Conservation (phyloP, 2,797 vertebrate genomes). For the Anguilla megastoma region DNA sequence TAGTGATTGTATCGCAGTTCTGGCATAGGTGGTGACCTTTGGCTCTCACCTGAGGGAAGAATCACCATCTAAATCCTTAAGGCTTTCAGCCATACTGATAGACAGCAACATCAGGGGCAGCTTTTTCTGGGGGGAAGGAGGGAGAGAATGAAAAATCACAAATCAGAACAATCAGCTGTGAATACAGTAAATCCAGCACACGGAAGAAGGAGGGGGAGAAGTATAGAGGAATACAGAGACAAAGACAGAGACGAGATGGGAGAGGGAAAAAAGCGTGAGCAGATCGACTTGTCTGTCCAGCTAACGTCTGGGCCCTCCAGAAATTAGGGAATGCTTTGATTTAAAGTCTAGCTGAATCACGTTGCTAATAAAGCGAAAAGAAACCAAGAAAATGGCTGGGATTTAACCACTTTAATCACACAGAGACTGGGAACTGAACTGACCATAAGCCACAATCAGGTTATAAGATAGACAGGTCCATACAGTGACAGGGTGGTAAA, state of each 20-base stretch:
- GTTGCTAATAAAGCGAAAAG: background rate
- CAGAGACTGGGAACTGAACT: background rate
- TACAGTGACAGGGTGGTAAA: background rate
- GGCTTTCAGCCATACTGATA: slow-evolving; percentile 86
- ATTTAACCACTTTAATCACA: background rate
- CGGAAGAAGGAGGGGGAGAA: background rate
- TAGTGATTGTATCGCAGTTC: background rate
- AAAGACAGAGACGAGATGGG: background rate
- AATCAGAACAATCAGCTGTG: background rate
- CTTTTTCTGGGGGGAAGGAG: slow-evolving; percentile 80
- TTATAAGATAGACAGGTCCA: background rate
- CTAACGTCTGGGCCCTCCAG: background rate
- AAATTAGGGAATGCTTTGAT: background rate
- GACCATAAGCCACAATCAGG: background rate
- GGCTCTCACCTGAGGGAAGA: slow-evolving; percentile 87
- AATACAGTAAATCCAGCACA: background rate
- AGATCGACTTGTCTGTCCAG: background rate
- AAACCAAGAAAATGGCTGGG: background rate
- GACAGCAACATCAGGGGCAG: slow-evolving; percentile 93
- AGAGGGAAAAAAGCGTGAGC: background rate
- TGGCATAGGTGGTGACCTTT: background rate
- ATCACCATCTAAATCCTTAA: slow-evolving; percentile 89
- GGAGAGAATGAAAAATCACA: background rate
- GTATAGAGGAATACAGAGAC: background rate
- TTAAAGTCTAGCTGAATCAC: background rate